Conservation (phyloP, 2,888 invertebrate genomes). For the Prosopocoilus inquinatus region DNA sequence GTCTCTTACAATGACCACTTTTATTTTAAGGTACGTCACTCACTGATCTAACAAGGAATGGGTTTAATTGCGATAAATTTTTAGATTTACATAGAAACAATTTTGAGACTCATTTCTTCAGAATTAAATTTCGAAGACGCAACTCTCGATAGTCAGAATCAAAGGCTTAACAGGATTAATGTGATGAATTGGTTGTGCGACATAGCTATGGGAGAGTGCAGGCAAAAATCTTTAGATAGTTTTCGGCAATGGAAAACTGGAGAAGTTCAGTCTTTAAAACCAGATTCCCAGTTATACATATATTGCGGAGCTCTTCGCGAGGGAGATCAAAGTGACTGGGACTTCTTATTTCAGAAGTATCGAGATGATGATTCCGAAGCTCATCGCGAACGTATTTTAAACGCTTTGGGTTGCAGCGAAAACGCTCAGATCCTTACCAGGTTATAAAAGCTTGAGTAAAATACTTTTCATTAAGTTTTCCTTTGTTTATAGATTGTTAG, state of each 20-base stretch:
- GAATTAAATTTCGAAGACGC: constrained; percentile 4
- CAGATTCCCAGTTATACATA: constrained; percentile 7
- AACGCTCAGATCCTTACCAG: constrained; percentile 1
- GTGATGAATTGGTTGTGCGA: constrained; percentile 8
- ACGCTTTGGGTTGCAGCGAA: constrained; percentile 7
- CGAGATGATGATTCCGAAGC: constrained; percentile 1
- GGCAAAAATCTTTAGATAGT: background rate
- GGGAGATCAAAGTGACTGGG: constrained; percentile 4
- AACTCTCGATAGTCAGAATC: background rate
- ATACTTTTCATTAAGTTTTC: background rate
- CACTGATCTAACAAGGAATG: too few species aligned
- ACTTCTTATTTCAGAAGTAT: constrained; percentile 1
- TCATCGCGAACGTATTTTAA: background rate
- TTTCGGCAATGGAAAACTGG: constrained; percentile 19
- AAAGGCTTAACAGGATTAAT: constrained; percentile 6
- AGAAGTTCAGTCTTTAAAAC: background rate
- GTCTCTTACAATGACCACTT: background rate
- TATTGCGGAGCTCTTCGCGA: constrained; percentile 6
- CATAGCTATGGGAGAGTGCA: constrained; percentile 5
- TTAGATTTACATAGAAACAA: too few species aligned
- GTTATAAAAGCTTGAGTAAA: background rate
- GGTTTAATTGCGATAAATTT: too few species aligned
- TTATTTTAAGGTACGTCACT: background rate
- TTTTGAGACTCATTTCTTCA: background rate
- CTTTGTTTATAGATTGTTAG: constrained; percentile 1